Conservation (phyloP, 2,113 vertebrate genomes). For the Ondatra zibethicus region DNA sequence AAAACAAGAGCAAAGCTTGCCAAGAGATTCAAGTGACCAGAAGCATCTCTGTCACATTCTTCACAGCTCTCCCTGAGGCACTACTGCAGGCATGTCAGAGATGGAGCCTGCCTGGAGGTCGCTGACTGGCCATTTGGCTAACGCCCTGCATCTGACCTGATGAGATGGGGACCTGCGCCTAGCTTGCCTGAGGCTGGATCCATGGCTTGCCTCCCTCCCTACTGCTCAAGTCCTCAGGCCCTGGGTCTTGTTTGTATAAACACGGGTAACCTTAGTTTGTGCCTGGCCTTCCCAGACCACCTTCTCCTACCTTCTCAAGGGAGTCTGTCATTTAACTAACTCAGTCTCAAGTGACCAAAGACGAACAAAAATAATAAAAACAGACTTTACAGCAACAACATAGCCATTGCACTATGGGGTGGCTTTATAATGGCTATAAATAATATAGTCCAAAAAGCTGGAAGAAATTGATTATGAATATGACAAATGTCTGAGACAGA, state of each 20-base stretch:
- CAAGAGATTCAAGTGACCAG: neutral
- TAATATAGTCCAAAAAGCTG: neutral
- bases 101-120: neutral
- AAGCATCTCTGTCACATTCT: neutral
- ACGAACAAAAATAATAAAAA: neutral
- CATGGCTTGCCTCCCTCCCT: neutral
- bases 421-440: neutral
- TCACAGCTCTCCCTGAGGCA: neutral
- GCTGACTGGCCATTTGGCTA: neutral
- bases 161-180: neutral
- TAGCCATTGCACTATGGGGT: neutral
- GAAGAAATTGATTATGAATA: neutral
- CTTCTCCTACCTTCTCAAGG: neutral
- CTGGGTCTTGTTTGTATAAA: neutral
- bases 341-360: neutral
- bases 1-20: conserved; percentile 3
- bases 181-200: neutral
- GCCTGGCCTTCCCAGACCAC: neutral
- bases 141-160: neutral
- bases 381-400: neutral
- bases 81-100: neutral
- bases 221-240: neutral
- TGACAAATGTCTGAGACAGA: neutral
- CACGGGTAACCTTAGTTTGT: neutral
- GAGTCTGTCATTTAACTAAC: neutral